Evolutionary conservation across 2,888 invertebrate species (phyloP).

Genomic region (Ophion ellenae): DNA sequence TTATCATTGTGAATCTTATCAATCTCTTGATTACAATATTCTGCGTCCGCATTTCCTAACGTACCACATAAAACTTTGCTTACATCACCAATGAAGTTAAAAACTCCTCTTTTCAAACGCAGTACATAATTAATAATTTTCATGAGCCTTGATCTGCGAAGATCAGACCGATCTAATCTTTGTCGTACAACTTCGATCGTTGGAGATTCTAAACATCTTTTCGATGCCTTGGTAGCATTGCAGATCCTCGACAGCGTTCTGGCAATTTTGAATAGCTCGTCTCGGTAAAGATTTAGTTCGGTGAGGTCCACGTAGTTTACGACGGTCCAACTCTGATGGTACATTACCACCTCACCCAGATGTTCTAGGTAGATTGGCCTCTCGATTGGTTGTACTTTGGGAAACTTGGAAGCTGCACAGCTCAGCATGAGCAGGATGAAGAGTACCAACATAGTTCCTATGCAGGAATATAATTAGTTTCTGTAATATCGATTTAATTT

Average conservation of each 20-base stretch:
- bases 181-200: neutral
- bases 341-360: conserved; percentile 6
- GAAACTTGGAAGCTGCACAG: neutral
- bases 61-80: neutral
- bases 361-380: conserved; percentile 13
- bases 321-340: conserved; percentile 23
- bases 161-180: neutral
- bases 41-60: neutral
- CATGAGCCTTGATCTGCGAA: neutral
- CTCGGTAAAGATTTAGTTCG: neutral
- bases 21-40: neutral
- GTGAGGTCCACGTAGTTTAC: conserved; percentile 29
- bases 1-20: too few species aligned
- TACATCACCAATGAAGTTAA: conserved; percentile 16
- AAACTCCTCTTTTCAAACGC: conserved; percentile 1
- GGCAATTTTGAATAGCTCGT: neutral
- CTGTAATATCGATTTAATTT: neutral
- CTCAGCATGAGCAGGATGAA: neutral
- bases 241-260: neutral
- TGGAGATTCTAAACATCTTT: too few species aligned
- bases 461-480: neutral
- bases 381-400: neutral
- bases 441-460: neutral
- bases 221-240: neutral
- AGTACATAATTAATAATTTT: neutral